phyloP scores from a whole-genome alignment of 2,888 invertebrate species.

The Thera obeliscata region DNA sequence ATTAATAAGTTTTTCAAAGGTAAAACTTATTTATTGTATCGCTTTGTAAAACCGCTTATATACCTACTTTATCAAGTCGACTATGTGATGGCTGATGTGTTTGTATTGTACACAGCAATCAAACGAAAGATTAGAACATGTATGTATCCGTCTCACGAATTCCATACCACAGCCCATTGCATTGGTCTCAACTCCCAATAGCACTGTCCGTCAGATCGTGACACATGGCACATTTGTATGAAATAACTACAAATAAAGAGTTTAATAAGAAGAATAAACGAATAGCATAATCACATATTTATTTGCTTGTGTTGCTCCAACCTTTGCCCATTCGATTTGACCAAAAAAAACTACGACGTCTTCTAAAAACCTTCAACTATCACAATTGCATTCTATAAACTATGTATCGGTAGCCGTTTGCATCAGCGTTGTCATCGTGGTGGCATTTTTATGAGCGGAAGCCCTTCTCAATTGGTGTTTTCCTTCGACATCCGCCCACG shows the following conservation, averaged over 20 bases:
- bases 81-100: too few species aligned
- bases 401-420: slow-evolving; percentile 10
- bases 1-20: too few species aligned
- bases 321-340: slow-evolving; percentile 2
- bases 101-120: too few species aligned
- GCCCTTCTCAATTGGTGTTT: neutral
- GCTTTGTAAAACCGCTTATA: too few species aligned
- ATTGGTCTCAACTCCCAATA: slow-evolving; percentile 13
- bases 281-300: slow-evolving; percentile 1
- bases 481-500: slow-evolving; percentile 6
- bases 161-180: slow-evolving; percentile 27
- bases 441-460: neutral
- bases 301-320: slow-evolving; percentile 1
- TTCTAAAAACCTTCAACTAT: neutral
- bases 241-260: neutral
- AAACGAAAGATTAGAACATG: neutral
- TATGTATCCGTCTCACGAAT: slow-evolving; percentile 27
- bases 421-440: neutral
- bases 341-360: neutral
- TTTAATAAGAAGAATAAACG: slow-evolving; percentile 3
- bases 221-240: slow-evolving; percentile 3
- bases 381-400: slow-evolving; percentile 4
- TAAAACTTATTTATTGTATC: too few species aligned
- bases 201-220: slow-evolving; percentile 5
- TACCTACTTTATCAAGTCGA: too few species aligned